These are phyloP conservation scores for Pheosia gnoma DNA, from an alignment of 2,888 invertebrate genomes.

Conservation along the genomic window DNA sequence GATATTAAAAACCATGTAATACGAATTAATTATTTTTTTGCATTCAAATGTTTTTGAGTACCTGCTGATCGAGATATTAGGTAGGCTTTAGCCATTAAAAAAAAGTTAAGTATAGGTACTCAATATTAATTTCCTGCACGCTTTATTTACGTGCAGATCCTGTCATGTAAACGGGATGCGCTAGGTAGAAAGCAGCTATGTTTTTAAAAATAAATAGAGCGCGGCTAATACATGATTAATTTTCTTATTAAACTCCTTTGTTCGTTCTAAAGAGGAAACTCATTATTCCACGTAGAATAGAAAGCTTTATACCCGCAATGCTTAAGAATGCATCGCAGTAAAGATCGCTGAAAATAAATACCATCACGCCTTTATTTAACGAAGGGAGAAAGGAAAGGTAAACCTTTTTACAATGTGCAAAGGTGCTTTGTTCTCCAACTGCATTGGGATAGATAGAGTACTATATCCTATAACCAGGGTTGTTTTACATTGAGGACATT, in stretches of 20 bases:
- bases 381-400: too few species aligned
- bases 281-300: conserved; percentile 19
- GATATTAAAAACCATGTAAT: too few species aligned
- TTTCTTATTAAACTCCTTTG: conserved; percentile 28
- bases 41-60: too few species aligned
- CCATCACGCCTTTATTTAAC: neutral
- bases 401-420: too few species aligned
- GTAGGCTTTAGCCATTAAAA: neutral
- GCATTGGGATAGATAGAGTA: too few species aligned
- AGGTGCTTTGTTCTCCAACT: too few species aligned
- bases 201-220: neutral
- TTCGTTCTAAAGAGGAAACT: conserved; percentile 28
- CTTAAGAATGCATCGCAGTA: conserved; percentile 5
- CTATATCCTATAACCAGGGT: too few species aligned
- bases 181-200: neutral
- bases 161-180: neutral
- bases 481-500: too few species aligned
- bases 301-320: conserved; percentile 10
- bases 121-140: neutral
- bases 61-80: too few species aligned
- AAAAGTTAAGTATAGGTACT: neutral
- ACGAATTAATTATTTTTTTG: too few species aligned
- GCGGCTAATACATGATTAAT: conserved; percentile 19
- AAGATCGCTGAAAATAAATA: conserved; percentile 6
- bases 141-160: neutral